A percentile compares a stretch with the other conserved stretches of the same genome.
These are phyloP conservation scores for Galeruca laticollis DNA, from an alignment of 2,888 invertebrate species.

Conservation along the genomic window DNA sequence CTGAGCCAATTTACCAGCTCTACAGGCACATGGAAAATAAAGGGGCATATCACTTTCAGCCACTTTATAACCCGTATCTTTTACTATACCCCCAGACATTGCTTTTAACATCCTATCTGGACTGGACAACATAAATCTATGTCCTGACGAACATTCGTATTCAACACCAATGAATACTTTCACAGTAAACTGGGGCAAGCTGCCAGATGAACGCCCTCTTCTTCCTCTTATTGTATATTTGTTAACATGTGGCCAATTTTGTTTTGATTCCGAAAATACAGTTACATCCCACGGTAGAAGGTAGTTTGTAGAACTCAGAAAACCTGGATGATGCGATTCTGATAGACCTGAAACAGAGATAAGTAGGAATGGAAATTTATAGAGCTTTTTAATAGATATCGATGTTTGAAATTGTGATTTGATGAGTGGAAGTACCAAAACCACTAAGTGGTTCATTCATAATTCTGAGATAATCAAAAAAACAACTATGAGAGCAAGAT, in stretches of 20 bases:
- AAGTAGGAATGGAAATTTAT: no score
- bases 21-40: slow-evolving; percentile 87
- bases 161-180: slow-evolving; percentile 96
- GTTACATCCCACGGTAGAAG: slow-evolving; percentile 94
- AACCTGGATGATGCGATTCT: slow-evolving; percentile 89
- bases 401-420: background rate
- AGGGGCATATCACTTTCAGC: slow-evolving; percentile 91
- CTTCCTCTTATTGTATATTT: slow-evolving; percentile 62
- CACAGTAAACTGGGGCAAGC: slow-evolving; percentile 73
- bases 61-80: slow-evolving; percentile 88
- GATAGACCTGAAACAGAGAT: slow-evolving; percentile 72
- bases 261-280: slow-evolving; percentile 68
- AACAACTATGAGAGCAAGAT: no score
- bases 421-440: no score
- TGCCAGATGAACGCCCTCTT: slow-evolving; percentile 59
- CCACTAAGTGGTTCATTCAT: no score
- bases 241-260: slow-evolving; percentile 57
- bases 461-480: no score
- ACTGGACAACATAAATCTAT: slow-evolving; percentile 91
- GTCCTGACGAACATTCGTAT: slow-evolving; percentile 98
- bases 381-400: background rate
- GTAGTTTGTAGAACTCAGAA: slow-evolving; percentile 89
- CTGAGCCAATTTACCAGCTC: slow-evolving; percentile 80
- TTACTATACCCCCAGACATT: slow-evolving; percentile 76
- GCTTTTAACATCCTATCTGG: slow-evolving; percentile 87